Evolutionary conservation across 2,888 invertebrate genomes (phyloP).

Genomic region (Drosophila mulleri): DNA sequence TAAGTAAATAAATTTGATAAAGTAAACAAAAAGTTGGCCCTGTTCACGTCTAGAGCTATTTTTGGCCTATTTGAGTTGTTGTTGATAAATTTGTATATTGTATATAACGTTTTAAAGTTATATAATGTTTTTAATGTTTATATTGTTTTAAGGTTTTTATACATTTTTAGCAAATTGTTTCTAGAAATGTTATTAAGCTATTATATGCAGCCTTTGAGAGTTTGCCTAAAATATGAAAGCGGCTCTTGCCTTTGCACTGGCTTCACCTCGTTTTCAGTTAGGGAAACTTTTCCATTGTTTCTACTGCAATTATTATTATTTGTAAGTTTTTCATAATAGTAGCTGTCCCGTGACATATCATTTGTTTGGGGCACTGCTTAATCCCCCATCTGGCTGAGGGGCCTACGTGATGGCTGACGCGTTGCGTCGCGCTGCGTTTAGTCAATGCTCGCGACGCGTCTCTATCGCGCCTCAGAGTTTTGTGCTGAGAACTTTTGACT

Average conservation of each 20-base stretch:
- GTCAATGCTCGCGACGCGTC: slow-evolving; percentile 4
- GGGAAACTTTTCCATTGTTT: background rate
- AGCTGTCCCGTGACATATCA: slow-evolving; percentile 10
- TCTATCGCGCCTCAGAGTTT: slow-evolving; percentile 5
- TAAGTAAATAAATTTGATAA: slow-evolving; percentile 49
- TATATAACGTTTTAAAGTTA: background rate
- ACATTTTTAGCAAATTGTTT: background rate
- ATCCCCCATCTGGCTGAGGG: slow-evolving; percentile 30
- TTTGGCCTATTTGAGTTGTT: background rate
- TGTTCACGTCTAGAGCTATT: background rate
- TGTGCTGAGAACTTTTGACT: slow-evolving; percentile 25
- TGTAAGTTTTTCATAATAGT: background rate
- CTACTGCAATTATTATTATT: background rate
- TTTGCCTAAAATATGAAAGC: background rate
- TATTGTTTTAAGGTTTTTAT: background rate
- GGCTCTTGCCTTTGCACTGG: background rate
- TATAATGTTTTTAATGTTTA: background rate
- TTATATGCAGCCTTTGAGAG: background rate
- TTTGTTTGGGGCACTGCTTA: slow-evolving; percentile 10
- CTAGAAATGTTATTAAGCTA: background rate
- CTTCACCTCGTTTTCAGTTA: background rate
- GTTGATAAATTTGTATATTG: background rate
- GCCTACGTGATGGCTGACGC: slow-evolving; percentile 67
- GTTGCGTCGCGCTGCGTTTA: slow-evolving; percentile 38
- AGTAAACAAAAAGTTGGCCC: slow-evolving; percentile 32